Conservation (phyloP, 2,888 invertebrate genomes). For the Notodonta dromedarius region DNA sequence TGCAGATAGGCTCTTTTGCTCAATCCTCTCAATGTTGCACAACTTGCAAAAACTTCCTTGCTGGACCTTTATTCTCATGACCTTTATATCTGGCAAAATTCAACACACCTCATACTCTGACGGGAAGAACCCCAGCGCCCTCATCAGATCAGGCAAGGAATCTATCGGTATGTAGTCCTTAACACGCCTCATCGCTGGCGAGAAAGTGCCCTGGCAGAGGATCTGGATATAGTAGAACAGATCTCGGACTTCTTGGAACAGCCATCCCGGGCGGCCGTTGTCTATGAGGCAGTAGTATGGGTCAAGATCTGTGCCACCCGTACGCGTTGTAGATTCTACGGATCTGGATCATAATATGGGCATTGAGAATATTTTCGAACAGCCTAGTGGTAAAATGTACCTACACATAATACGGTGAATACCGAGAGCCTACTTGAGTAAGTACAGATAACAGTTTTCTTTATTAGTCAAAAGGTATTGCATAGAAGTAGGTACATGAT, state of each 20-base stretch:
- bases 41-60: too few species aligned
- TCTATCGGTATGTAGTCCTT: conserved; percentile 85
- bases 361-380: not conserved
- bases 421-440: too few species aligned
- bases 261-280: conserved; percentile 88
- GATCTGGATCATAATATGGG: conserved; percentile 57
- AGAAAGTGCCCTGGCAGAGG: conserved; percentile 88
- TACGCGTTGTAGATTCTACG: conserved; percentile 74
- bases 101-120: conserved; percentile 87
- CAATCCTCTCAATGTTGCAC: too few species aligned
- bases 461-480: too few species aligned
- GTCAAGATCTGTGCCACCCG: conserved; percentile 84
- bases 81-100: not conserved
- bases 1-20: too few species aligned
- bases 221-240: conserved; percentile 92
- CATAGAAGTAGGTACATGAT: too few species aligned
- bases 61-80: too few species aligned
- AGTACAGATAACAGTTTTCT: too few species aligned
- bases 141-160: conserved; percentile 89
- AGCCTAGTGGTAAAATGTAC: not conserved
- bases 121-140: conserved; percentile 90
- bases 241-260: conserved; percentile 89
- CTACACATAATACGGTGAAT: too few species aligned
- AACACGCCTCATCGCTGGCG: conserved; percentile 84
- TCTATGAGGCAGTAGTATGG: conserved; percentile 90